Evolutionary conservation across 2,797 vertebrate species (phyloP).

Genomic region (Peromyscus melanophrys): DNA sequence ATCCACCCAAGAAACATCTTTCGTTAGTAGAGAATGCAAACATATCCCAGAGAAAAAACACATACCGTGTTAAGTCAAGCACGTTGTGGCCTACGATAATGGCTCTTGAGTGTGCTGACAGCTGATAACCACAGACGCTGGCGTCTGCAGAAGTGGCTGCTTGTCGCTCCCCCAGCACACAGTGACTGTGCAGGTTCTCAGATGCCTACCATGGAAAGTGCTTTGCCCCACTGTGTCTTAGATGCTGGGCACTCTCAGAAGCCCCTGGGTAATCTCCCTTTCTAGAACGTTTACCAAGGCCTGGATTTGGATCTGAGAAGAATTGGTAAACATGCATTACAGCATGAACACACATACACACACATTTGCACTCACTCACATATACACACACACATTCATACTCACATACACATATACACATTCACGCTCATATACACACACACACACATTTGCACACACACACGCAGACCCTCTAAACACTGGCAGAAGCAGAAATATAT

Average conservation of each 20-base stretch:
- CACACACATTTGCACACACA: background rate
- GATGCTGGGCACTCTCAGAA: fast-evolving
- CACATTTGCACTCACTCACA: background rate
- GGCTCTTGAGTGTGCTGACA: constrained; percentile 1
- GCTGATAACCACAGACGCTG: constrained; percentile 12
- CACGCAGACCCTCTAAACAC: background rate
- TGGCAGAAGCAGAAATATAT: background rate
- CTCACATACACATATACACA: background rate
- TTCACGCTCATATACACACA: background rate
- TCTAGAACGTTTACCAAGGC: background rate
- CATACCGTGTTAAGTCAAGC: background rate
- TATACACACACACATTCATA: background rate
- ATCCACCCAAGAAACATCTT: background rate
- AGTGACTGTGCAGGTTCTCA: background rate
- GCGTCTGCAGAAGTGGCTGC: background rate
- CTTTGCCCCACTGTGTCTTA: background rate
- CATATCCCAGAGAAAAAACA: constrained; percentile 20
- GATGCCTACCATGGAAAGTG: background rate
- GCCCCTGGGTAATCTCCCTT: background rate
- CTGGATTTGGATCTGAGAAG: background rate
- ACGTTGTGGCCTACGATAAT: constrained; percentile 56
- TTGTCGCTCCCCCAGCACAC: background rate
- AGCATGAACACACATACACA: background rate
- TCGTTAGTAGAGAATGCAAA: constrained; percentile 59
- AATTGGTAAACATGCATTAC: background rate